These are phyloP conservation scores for Pelvicachromis taeniatus DNA, from an alignment of 2,113 vertebrate genomes.

Conservation along the genomic window DNA sequence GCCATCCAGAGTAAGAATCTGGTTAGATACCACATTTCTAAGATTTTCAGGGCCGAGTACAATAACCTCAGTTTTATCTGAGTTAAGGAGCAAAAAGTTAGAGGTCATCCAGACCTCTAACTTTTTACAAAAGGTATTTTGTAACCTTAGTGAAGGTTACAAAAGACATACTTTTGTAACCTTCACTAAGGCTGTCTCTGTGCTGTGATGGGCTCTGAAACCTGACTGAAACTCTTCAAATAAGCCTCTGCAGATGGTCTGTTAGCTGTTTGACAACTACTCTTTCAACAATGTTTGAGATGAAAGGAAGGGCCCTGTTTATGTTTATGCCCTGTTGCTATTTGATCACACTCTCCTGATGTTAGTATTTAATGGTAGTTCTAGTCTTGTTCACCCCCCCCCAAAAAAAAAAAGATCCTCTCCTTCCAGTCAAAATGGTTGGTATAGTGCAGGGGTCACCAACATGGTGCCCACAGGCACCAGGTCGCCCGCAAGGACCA, in stretches of 20 bases:
- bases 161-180: neutral
- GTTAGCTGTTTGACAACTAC: neutral
- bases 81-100: no score
- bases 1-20: no score
- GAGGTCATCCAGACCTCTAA: no score
- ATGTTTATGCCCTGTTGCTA: neutral
- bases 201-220: neutral
- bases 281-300: neutral
- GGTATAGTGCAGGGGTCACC: neutral
- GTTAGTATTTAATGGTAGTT: neutral
- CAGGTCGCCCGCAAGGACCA: no score
- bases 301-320: neutral
- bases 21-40: no score
- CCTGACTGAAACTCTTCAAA: neutral
- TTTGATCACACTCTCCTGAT: neutral
- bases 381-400: neutral
- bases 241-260: accelerated
- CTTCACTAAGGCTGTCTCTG: neutral
- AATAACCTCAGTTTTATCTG: no score
- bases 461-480: no score
- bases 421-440: neutral
- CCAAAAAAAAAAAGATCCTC: accelerated
- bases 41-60: no score
- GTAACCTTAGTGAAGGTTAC: no score
- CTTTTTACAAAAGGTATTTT: no score